Evolutionary conservation across 92 coral and sea anemone species (phyloP).

Genomic region (Plumapathes pennacea): DNA sequence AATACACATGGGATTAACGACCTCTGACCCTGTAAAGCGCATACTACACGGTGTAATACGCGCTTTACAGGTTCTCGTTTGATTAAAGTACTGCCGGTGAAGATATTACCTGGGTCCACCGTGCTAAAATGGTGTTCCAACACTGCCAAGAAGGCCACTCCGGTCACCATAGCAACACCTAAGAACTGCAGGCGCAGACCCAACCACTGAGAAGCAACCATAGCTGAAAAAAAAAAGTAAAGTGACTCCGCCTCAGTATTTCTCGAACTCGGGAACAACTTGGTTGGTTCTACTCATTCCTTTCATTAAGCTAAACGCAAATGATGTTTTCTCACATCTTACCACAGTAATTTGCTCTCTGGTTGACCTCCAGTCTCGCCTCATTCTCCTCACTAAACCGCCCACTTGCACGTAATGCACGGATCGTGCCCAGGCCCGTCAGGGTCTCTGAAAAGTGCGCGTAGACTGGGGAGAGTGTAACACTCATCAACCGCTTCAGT

Average conservation of each 20-base stretch:
- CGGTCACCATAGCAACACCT: conserved; percentile 99
- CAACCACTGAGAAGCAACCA: conserved; percentile 97
- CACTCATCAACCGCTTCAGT: conserved; percentile 89
- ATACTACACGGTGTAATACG: too few species aligned
- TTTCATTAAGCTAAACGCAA: too few species aligned
- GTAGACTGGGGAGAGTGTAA: conserved; percentile 90
- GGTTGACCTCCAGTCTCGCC: conserved; percentile 76
- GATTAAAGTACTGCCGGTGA: too few species aligned
- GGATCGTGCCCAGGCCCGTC: conserved; percentile 86
- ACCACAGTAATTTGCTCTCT: conserved; percentile 94
- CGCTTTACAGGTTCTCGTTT: too few species aligned
- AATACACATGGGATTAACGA: too few species aligned
- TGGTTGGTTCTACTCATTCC: neutral
- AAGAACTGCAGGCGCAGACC: conserved; percentile 85
- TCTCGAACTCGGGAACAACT: neutral
- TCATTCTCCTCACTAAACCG: conserved; percentile 76
- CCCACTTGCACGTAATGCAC: conserved; percentile 84
- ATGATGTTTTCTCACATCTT: too few species aligned
- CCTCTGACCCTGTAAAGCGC: too few species aligned
- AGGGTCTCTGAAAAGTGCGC: conserved; percentile 99
- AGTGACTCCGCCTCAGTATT: neutral
- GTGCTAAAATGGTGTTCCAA: conserved; percentile 92
- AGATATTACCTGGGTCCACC: conserved; percentile 94
- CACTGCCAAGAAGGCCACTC: conserved; percentile 93
- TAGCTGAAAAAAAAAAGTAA: conserved; percentile 24